Evolutionary conservation across 2,888 invertebrate species (phyloP).

Genomic region (Oscheius sp.): DNA sequence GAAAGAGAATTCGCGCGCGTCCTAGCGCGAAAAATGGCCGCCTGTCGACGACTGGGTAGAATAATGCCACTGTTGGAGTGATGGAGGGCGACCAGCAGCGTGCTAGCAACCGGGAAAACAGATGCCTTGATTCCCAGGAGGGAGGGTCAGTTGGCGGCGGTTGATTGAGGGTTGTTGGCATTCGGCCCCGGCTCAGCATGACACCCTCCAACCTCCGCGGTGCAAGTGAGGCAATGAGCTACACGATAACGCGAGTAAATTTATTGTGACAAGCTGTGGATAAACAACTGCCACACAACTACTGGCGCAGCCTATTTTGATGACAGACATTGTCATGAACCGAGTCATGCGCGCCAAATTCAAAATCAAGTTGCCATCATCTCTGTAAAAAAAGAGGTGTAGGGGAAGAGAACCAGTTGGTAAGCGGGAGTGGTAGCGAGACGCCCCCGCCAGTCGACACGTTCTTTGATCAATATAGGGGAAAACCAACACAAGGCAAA

Average conservation of each 20-base stretch:
- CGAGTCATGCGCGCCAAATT: slow-evolving; percentile 12
- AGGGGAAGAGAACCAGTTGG: no score
- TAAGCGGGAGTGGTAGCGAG: slow-evolving; percentile 13
- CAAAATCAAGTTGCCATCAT: no score
- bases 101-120: slow-evolving; percentile 13
- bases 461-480: slow-evolving; percentile 22
- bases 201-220: slow-evolving; percentile 4
- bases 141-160: slow-evolving; percentile 28
- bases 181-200: slow-evolving; percentile 13
- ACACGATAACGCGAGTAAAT: slow-evolving; percentile 16
- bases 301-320: no score
- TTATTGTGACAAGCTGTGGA: slow-evolving; percentile 25
- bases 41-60: neutral
- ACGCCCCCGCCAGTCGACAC: slow-evolving; percentile 16
- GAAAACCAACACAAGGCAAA: neutral
- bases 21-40: no score
- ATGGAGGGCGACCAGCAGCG: slow-evolving; percentile 13
- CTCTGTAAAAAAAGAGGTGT: no score
- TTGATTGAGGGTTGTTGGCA: slow-evolving; percentile 29
- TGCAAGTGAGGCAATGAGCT: neutral
- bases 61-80: neutral
- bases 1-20: no score
- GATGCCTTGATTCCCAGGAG: slow-evolving; percentile 20
- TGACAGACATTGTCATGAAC: no score
- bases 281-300: no score